Evolutionary conservation across 2,888 invertebrate genomes (phyloP), one percentile per base, ranked within the genome.

Genomic region (Hirtodrosophila duncani): DNA sequence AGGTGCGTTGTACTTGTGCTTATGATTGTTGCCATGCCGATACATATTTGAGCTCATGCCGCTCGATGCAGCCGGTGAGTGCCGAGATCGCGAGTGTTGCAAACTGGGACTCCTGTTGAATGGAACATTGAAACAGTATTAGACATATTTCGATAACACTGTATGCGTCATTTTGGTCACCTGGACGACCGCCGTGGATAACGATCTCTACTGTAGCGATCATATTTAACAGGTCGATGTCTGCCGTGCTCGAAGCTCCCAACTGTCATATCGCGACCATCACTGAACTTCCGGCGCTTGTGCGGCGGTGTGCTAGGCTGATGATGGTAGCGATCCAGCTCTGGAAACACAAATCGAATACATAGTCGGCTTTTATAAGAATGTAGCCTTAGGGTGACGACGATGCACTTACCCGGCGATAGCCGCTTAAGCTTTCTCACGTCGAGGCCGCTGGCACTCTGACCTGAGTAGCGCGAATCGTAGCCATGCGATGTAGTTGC

Each of bases 241-340:
- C 83, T 78, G 27, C 66, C 59, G 44, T 82, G 82, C 17, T 84
- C 83, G 11, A 67, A 83, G 17, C 63, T 50, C 23, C 39, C 53
- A 46, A 51, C 49, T 9, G 69, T 53, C 18, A 68, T 59, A 18
- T 67, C 56, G 2, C 85, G 80, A 3, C 67, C 71, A 41, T 83
- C 84, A 42, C 74, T 74, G 6, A 75, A 68, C 83, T 86, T 87
- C 74, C 86, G 74, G n/a, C 85, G 82, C 43, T 87, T 87, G 33
- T 85, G 84, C 6, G 85, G 85, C 23, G 87, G 85, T 7, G 85
- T 82, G 21, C 68, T 75, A 1, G 83, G 81, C 44, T 85, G 85
- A 59, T 86, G 86, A 38, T 85, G 83, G 52, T 85, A 85, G 3
- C 85, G 84, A 52, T 86, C 86, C 63, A 70, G 5, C 13, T 62